Evolutionary conservation across 2,113 vertebrate genomes (phyloP).

Genomic region (Pachypanchax playfairii): DNA sequence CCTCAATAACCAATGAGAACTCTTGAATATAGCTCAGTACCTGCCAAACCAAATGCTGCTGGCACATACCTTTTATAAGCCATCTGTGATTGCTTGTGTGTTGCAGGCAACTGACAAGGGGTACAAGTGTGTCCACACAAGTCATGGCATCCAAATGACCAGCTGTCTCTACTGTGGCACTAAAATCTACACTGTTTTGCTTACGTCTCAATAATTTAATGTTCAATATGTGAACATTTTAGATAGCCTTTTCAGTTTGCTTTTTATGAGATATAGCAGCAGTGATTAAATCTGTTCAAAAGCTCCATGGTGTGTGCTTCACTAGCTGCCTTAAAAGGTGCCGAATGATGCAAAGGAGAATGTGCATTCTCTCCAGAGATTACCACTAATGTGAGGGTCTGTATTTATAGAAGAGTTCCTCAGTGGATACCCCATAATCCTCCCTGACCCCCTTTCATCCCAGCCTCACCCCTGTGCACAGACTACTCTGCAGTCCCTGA

Average conservation of each 20-base stretch:
- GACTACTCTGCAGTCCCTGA: slow-evolving; percentile 33
- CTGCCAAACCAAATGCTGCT: slow-evolving; percentile 64
- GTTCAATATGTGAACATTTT: neutral
- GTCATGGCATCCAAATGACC: slow-evolving; percentile 42
- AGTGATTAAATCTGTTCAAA: slow-evolving; percentile 17
- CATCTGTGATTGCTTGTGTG: slow-evolving; percentile 67
- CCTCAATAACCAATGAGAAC: slow-evolving; percentile 59
- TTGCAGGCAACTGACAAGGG: slow-evolving; percentile 47
- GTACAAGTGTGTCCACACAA: slow-evolving; percentile 56
- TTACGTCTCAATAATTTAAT: neutral
- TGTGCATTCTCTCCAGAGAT: slow-evolving; percentile 75
- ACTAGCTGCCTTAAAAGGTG: slow-evolving; percentile 81
- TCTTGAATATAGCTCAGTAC: slow-evolving; percentile 54
- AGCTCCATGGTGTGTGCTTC: slow-evolving; percentile 20
- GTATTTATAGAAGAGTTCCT: slow-evolving; percentile 83
- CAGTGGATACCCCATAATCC: slow-evolving; percentile 76
- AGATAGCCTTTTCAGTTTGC: neutral
- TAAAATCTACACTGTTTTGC: slow-evolving; percentile 4
- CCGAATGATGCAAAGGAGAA: slow-evolving; percentile 64
- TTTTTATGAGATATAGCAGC: slow-evolving; percentile 4
- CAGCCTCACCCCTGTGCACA: slow-evolving; percentile 39
- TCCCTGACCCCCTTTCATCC: slow-evolving; percentile 62
- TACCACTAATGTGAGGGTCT: slow-evolving; percentile 75
- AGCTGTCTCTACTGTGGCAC: slow-evolving; percentile 7
- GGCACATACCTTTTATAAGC: slow-evolving; percentile 55